Evolutionary conservation across 2,888 invertebrate genomes (phyloP), one percentile per base, ranked within the genome.

Genomic region (Nymphalis urticae): DNA sequence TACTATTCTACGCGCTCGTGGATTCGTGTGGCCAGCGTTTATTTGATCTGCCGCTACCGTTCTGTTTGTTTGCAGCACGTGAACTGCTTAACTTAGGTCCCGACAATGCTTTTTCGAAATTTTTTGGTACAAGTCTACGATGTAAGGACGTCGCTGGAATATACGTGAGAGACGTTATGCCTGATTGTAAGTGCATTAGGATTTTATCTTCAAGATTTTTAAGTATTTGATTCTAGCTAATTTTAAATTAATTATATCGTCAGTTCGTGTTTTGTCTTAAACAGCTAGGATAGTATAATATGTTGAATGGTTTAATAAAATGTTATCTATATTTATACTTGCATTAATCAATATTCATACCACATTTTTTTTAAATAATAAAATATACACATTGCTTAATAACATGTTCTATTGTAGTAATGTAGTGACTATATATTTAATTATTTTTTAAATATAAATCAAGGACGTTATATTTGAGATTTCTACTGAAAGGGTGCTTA

Each of bases 21-120:
- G 75, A 81, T 80, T 80, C 80, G 73, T 77, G 76, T 75, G 77
- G 73, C 70, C 70, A 73, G 75, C 77, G 71, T 75, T 75, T 76
- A 74, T 76, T 77, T 76, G 73, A 74, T 73, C 72, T 75, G 69
- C 72, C 68, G 73, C 62, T 73, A 75, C 73, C 76, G 76, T 75
- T 77, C 78, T 77, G 76, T 74, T 76, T 83, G 82, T 83, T 84
- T 81, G 79, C 61, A 69, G 77, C 76, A 85, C 85, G 84, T 85
- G 84, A 81, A 71, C 68, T 74, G 80, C 76, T 78, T 84, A 76
- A 73, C 71, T 74, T 73, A 76, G 73, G 73, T 66, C 66, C 62
- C 72, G 42, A 65, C 48, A 13, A 27, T 36, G 53, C 50, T 68
- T 42, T 66, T 59, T 54, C 47, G 69, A 74, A 66, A 69, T 70